phyloP scores from a whole-genome alignment of 2,113 vertebrate species.

The Cinclus cinclus region DNA sequence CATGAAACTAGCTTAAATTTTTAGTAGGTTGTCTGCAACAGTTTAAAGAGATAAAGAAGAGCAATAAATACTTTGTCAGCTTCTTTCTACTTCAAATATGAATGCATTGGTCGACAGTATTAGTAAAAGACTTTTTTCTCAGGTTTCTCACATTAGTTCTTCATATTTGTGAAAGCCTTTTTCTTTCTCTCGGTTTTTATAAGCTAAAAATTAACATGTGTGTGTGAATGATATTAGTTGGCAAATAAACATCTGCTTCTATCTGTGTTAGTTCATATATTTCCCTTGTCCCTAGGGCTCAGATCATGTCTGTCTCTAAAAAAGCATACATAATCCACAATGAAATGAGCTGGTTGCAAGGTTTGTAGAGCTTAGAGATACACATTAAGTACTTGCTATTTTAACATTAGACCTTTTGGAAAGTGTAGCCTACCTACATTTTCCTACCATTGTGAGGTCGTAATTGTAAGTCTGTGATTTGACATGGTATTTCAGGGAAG shows the following conservation, averaged over 20 bases:
- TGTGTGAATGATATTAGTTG: background rate
- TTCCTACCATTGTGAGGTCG: background rate
- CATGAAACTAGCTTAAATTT: conserved; percentile 24
- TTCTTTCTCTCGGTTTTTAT: conserved; percentile 6
- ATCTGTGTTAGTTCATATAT: conserved; percentile 40
- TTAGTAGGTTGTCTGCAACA: conserved; percentile 16
- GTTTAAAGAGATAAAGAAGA: background rate
- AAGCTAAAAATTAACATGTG: conserved; percentile 31
- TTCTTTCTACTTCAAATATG: background rate
- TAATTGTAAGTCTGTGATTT: background rate
- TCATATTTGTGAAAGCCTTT: background rate
- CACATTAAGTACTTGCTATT: conserved; percentile 51
- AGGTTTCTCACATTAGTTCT: conserved; percentile 19
- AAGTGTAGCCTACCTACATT: background rate
- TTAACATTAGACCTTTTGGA: conserved; percentile 7
- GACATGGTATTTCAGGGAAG: background rate
- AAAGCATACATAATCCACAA: conserved; percentile 56
- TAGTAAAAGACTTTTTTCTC: conserved; percentile 22
- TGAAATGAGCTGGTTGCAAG: conserved; percentile 55
- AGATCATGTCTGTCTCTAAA: conserved; percentile 62
- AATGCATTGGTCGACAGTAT: background rate
- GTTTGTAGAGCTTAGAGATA: conserved; percentile 41
- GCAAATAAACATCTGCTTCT: conserved; percentile 52
- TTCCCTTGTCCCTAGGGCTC: conserved; percentile 32
- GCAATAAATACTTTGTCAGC: background rate